These are phyloP conservation scores for Narcine bancroftii DNA, from an alignment of 2,113 vertebrate species.

Conservation along the genomic window DNA sequence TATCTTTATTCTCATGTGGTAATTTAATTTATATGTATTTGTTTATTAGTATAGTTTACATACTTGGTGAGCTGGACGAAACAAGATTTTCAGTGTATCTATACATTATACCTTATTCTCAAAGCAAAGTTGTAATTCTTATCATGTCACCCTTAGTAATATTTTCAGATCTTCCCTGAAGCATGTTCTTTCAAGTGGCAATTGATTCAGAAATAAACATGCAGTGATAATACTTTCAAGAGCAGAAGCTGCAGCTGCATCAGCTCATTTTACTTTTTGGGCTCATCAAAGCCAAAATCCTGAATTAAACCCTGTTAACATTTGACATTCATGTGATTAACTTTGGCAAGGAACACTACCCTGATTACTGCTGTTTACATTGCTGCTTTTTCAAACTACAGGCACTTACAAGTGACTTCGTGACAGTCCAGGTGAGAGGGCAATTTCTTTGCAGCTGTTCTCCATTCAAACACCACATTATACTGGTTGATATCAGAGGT, in stretches of 20 bases:
- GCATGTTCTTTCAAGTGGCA: not conserved
- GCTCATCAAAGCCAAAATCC: constrained; percentile 12
- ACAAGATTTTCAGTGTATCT: no score
- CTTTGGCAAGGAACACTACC: constrained; percentile 4
- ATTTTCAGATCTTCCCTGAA: constrained; percentile 2
- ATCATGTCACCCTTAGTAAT: not conserved
- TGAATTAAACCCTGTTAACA: constrained; percentile 34
- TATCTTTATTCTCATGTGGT: no score
- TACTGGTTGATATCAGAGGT: no score
- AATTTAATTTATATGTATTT: no score
- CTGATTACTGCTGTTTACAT: constrained; percentile 34
- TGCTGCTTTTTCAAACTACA: constrained; percentile 1
- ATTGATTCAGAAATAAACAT: not conserved
- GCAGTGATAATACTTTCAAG: not conserved
- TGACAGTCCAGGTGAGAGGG: not conserved
- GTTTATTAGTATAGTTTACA: no score
- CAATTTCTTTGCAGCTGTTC: not conserved
- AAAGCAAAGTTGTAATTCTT: not conserved
- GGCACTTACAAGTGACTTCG: constrained; percentile 20
- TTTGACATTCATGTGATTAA: constrained; percentile 15
- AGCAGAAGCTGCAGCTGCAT: constrained; percentile 5
- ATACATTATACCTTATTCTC: not conserved
- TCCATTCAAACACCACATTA: not conserved
- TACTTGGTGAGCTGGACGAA: no score
- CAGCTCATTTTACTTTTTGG: constrained; percentile 9